Percentiles rank a stretch among this genome's conserved stretches.
These are phyloP conservation scores for Sphaeramia orbicularis DNA, from an alignment of 2,797 vertebrate genomes.

Conservation along the genomic window DNA sequence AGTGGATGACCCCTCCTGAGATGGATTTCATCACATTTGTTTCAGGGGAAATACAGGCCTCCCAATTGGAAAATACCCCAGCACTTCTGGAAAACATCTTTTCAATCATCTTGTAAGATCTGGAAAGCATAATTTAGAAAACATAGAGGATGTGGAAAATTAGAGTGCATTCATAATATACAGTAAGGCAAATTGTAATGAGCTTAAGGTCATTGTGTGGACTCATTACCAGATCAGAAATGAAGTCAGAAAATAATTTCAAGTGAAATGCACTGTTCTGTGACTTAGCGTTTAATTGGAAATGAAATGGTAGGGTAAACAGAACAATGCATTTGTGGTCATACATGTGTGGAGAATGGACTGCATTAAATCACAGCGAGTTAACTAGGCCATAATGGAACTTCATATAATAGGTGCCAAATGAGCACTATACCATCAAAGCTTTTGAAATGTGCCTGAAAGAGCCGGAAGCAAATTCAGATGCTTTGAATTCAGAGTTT, in stretches of 20 bases:
- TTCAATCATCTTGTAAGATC: constrained; percentile 53
- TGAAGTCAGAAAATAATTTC: constrained; percentile 57
- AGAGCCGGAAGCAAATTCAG: constrained; percentile 34
- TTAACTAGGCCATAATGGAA: constrained; percentile 53
- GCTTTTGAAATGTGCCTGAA: constrained; percentile 34
- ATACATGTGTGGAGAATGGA: constrained; percentile 69
- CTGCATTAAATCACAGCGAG: constrained; percentile 61
- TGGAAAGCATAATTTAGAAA: constrained; percentile 61
- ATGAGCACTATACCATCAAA: constrained; percentile 49
- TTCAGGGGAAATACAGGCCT: constrained; percentile 38
- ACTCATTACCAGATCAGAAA: constrained; percentile 64
- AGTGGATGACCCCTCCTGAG: constrained; percentile 60
- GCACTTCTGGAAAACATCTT: constrained; percentile 48
- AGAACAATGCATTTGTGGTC: constrained; percentile 63
- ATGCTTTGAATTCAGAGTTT: constrained; percentile 13
- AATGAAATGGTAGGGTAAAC: constrained; percentile 68
- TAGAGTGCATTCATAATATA: constrained; percentile 33
- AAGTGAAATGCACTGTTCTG: constrained; percentile 59
- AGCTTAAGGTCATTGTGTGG: constrained; percentile 57
- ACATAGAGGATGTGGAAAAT: constrained; percentile 55
- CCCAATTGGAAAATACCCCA: constrained; percentile 41
- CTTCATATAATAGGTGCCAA: constrained; percentile 38
- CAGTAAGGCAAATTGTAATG: constrained; percentile 56
- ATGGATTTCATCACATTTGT: constrained; percentile 67
- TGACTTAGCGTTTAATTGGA: constrained; percentile 65